phyloP scores from a whole-genome alignment of 2,888 invertebrate species.

The Lepas anatifera region DNA sequence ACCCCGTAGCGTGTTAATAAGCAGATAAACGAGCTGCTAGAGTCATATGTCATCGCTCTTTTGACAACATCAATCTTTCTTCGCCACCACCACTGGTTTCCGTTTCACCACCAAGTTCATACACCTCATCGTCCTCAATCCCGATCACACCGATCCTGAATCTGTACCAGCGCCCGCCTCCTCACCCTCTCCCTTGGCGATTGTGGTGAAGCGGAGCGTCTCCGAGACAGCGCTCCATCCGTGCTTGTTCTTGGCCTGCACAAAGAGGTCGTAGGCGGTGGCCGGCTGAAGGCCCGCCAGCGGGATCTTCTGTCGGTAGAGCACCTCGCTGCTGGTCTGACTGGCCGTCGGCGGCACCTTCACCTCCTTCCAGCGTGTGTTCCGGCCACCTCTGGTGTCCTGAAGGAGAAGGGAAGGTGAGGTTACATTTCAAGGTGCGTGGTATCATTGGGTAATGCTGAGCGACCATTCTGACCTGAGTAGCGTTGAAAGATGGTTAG shows the following conservation, averaged over 20 bases:
- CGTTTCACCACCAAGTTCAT: background rate
- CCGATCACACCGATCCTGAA: background rate
- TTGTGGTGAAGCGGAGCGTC: background rate
- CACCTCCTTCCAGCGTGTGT: slow-evolving; percentile 1
- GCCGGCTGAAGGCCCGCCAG: background rate
- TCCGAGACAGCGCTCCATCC: slow-evolving; percentile 1
- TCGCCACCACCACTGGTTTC: background rate
- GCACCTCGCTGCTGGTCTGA: background rate
- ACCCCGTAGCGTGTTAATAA: too few species aligned
- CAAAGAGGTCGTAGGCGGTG: slow-evolving; percentile 7
- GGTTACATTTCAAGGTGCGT: too few species aligned
- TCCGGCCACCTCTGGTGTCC: too few species aligned
- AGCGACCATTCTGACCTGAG: too few species aligned
- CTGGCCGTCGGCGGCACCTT: background rate
- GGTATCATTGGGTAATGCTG: too few species aligned
- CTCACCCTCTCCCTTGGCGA: background rate
- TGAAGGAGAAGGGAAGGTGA: too few species aligned
- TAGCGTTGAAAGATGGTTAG: too few species aligned
- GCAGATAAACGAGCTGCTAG: too few species aligned
- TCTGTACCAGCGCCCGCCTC: background rate
- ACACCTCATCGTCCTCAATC: background rate
- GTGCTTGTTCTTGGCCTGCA: slow-evolving; percentile 6
- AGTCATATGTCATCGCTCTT: too few species aligned
- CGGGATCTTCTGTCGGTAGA: slow-evolving; percentile 2
- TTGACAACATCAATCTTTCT: background rate